Base-by-base conservation (phyloP, 1,140 invertebrate genomes). In the Bombus turneri region DNA sequence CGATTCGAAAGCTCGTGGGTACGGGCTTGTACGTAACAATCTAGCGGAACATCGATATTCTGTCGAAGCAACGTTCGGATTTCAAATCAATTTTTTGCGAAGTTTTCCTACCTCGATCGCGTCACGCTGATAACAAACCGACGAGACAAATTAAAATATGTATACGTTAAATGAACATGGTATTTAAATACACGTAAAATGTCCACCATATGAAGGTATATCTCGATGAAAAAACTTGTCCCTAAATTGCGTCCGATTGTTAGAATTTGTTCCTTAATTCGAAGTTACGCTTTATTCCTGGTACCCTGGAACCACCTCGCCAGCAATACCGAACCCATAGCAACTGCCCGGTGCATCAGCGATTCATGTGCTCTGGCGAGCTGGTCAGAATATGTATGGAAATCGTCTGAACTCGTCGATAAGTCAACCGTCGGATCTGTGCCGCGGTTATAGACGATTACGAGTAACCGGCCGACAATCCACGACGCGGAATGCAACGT, bases 371-470 rank as follows among this genome's bases (percentile, higher is more conserved):
- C n/a, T 64, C 12, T n/a, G n/a, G 1, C 12, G 53, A 76, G 22
- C 22, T 37, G 9, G 25, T 43, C 37, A 12, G 75, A 43, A 71
- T 69, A 64, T 59, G 74, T 78, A 69, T 78, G 75, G 64, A 84
- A 78, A 78, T 84, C 39, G 82, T 22, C 37, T 68, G 64, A 69
- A 71, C 62, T 69, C 75, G 75, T 71, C 75, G 66, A 84, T 84
- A 84, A 64, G 75, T 84, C 47, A 71, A 84, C 64, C 37, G 28
- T 22, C 10, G 74, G 64, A 78, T 71, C 75, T 71, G 75, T 57
- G 64, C 75, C 64, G 47, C 43, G 75, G 74, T 77, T 84, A 84
- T 71, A 84, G 82, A 84, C 64, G 43, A 66, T 83, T 76, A 68
- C 82, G 43, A 59, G 15, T 28, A 43, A n/a, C 64, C 9, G 59